Evolutionary conservation across 2,888 invertebrate species (phyloP), one percentile per base, ranked within the genome.

Genomic region (Cantharis rufa): DNA sequence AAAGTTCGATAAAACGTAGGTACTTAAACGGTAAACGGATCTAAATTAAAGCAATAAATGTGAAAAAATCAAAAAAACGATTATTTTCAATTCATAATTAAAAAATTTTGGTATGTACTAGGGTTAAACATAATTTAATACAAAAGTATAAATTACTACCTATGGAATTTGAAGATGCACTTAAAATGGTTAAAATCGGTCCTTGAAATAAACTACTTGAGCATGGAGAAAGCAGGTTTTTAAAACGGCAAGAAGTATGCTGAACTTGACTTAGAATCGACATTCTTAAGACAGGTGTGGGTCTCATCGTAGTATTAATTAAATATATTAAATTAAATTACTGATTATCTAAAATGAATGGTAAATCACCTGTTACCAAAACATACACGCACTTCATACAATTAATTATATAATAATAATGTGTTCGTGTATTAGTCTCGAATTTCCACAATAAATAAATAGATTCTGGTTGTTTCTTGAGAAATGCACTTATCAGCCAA

Each of bases 181-280:
- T 15, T 18, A 48, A 61, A 48, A 15, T 68, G 48, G 24, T 28
- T 21, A 69, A 61, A 61, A 74, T 21, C 27, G 15, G 71, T 64
- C 75, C 70, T 75, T 71, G 72, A 73, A 70, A 72, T 75, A 80
- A 79, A 80, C 76, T 78, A 77, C 76, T 70, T 77, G 63, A 68
- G 75, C 72, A 64, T 15, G 70, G 79, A 79, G 82, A 82, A 82
- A 82, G 82, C 81, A 81, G 81, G 81, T 82, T 82, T 81, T 81
- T 82, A 80, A 82, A 79, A 80, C 76, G 75, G 78, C 81, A 48
- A 48, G 48, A 80, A 81, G 80, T 78, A 80, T 81, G 77, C 79
- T 82, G 82, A 82, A 82, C 82, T 82, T 82, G 82, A 82, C 81
- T 82, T 78, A 75, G 75, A 81, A 78, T 74, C 78, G 75, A 79